Evolutionary conservation across 2,113 vertebrate genomes (phyloP), one percentile per base, ranked within the genome.

Genomic region (Nyctibius bracteatus): DNA sequence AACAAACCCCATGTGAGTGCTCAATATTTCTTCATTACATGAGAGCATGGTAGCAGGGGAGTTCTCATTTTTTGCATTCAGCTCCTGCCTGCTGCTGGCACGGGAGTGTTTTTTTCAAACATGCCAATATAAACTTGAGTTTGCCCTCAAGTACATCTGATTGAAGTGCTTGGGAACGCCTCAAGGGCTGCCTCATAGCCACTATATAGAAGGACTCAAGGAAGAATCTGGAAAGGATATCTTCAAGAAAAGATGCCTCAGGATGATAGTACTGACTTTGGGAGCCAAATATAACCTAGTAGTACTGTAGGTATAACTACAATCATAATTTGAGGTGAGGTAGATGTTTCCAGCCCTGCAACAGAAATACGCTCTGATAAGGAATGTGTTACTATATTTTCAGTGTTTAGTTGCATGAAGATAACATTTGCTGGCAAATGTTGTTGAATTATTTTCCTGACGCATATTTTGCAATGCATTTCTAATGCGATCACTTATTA

Each of bases 401-500:
- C 51, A 63, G 25, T 37, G 31, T 61, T 88, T 74, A 39, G 79
- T 77, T 84, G 39, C 55, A 74, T 16, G 30, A 61, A 80, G 35
- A 65, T 44, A 66, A 33, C 41, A 88, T 83, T 94, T 92, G 52
- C 71, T 83, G 59, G n/a, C 62, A 90, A 92, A 91, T 46, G 28
- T 49, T 85, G 49, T 41, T 90, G 59, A 93, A 93, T 88, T 92
- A 54, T 71, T 92, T 94, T 95, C 31, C 78, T 73, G 15, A 24
- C 82, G 66, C 68, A 80, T 16, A 44, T 91, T 96, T 96, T 95
- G 46, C 67, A 92, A 90, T 86, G 90, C 79, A 96, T 95, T 95
- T 94, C 72, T 96, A 95, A 86, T 95, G 85, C 0, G 12, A 86
- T 73, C 84, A 67, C 62, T 90, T 90, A 88, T 88, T 95, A 93